Evolutionary conservation across 2,113 vertebrate species (phyloP), one percentile per base, ranked within the genome.

Genomic region (Amphiprion ocellaris): DNA sequence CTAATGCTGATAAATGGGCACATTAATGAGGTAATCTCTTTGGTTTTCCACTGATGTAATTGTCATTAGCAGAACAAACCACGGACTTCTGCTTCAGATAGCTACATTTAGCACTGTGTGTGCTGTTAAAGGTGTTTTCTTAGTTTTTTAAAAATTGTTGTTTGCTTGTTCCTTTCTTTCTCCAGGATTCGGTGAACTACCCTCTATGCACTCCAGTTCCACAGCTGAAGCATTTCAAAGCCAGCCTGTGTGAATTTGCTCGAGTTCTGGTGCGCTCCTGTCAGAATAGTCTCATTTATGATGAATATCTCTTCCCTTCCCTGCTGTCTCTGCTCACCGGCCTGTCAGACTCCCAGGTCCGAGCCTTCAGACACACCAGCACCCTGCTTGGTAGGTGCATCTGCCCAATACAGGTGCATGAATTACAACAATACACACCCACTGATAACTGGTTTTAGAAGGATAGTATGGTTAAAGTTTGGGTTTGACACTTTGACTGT

Each of bases 361-460:
- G 97, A 12, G 96, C 97, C 66, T 98, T 98, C 90, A 95, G 97
- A 81, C 97, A 98, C 85, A 97, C 97, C 73, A 97, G 97, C 79
- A 97, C 96, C 1, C 81, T 97, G 59, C 94, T 97, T 33, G 96
- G 97, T 98, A 79, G 95, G 95, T 8, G 10, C 2, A 33, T 41
- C 1, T 2, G 6, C 9, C 21, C 46, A 50, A 26, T 10, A 62
- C 37, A 54, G 23, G 16, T 17, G 39, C 50, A 52, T 58, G n/a
- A 28, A 12, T 37, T 26, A 17, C 3, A 49, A 72, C 37, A 72
- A 15, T 30, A 30, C 30, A 30, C 30, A 30, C 30, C 4, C 30
- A 44, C 37, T 26, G 19, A 55, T 28, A 55, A 49, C 5, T 49
- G 16, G 17, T 49, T 49, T 49, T 4, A 7, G 4, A 30, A 6